Evolutionary conservation across 1,140 invertebrate genomes (phyloP).

Genomic region (Wasmannia auropunctata): DNA sequence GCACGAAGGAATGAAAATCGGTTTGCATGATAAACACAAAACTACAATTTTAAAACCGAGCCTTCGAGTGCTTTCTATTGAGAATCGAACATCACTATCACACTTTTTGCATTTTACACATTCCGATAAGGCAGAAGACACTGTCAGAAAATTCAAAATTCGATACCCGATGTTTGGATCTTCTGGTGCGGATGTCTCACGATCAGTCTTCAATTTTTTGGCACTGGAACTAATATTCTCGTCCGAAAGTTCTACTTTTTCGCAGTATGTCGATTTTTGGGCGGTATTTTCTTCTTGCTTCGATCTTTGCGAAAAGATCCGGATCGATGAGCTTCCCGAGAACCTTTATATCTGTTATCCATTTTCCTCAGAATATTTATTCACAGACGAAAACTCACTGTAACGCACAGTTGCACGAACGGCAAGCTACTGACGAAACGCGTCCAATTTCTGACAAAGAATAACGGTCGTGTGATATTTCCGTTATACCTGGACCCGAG

Average conservation of each 20-base stretch:
- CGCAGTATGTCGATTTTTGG: background rate
- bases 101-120: background rate
- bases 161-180: background rate
- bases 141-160: background rate
- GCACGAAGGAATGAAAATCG: background rate
- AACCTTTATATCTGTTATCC: conserved; percentile 2
- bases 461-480: background rate
- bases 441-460: background rate
- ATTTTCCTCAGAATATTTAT: background rate
- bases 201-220: background rate
- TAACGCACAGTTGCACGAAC: background rate
- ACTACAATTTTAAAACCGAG: conserved; percentile 12
- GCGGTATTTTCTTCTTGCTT: background rate
- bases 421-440: background rate
- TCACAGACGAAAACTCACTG: background rate
- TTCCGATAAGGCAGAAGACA: background rate
- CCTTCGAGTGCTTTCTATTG: background rate
- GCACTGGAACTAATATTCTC: no score
- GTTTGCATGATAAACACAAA: background rate
- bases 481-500: background rate
- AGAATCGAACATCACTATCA: background rate
- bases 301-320: background rate
- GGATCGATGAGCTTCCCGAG: background rate
- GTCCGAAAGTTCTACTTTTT: no score
- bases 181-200: background rate